Base-by-base conservation (phyloP, 2,113 vertebrate species). In the Sylvilagus bachmani region DNA sequence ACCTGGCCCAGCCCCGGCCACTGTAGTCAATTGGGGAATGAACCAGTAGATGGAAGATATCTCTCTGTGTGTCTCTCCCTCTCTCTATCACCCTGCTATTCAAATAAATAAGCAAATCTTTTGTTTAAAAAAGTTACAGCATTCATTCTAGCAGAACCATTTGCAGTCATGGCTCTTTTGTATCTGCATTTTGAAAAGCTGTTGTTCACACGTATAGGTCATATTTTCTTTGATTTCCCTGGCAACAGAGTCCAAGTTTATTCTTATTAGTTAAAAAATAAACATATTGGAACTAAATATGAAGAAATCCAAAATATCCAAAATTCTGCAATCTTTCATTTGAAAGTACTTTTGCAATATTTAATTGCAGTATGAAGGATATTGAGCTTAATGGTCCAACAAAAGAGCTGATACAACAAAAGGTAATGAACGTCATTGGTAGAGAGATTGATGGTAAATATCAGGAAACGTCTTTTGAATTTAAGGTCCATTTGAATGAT, bases 181-280 rank as follows among this genome's bases (percentile, higher is more conserved):
- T 24, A 36, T 58, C 31, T 96, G 38, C 1, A 67, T n/a, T 62
- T 69, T 67, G 7, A 69, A 49, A 22, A 92, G 25, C 38, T 10
- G 31, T 51, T 25, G 74, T 88, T 31, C 62, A n/a, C 7, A 69
- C 27, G 67, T 58, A 85, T 0, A 92, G 27, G 49, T 79, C 6
- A 80, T n/a, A 94, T 93, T 62, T 25, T 86, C n/a, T 78, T 64
- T 90, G 74, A 64, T 29, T 75, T 89, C 61, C 62, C 6, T 95
- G 58, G 89, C 10, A 95, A 44, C 25, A 36, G 36, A 94, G 4
- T 36, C 21, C 64, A 95, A 74, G 92, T 89, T 89, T 89, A 91
- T 69, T 93, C 78, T 86, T 85, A 83, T 70, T 95, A 64, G 33
- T 85, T 79, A 92, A 61, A 78, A 92, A 93, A 14, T 13, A 96